Evolutionary conservation across 2,888 invertebrate genomes (phyloP), one percentile per base, ranked within the genome.

Genomic region (Timema cristinae): DNA sequence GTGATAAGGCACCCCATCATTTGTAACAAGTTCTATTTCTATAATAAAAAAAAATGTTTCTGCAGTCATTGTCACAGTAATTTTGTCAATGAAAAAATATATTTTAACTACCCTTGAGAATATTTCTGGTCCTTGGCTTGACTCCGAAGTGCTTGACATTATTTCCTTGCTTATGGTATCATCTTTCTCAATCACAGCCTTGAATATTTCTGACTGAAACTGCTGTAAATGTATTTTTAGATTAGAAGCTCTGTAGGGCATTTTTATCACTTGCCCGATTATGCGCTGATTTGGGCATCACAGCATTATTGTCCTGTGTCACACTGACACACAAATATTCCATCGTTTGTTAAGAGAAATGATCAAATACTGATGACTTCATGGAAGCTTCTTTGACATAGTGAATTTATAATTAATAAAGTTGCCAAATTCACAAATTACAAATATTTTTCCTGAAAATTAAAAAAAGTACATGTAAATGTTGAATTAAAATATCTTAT

Each of bases 11-110:
- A 13, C 59, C 4, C n/a, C 15, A 9, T 59, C 59, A 2, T 59
- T n/a, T 59, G n/a, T 9, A 59, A n/a, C 15, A 11, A 59, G 59
- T 59, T n/a, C 59, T 13, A n/a, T 13, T 5, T n/a, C n/a, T n/a
- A n/a, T n/a, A n/a, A n/a, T n/a, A n/a, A n/a, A n/a, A n/a, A n/a
- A n/a, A 59, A 13, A 59, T 13, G 32, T 11, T 59, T 59, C n/a
- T 59, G 15, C 10, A n/a, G 59, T n/a, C 59, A 59, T 59, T 59
- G 59, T 59, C n/a, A 59, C 59, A 59, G 59, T 59, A 16, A 59
- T 13, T 59, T 59, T 59, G 32, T 59, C 15, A 59, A 5, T 59
- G 13, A 59, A 13, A n/a, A 59, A 59, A n/a, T n/a, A 59, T n/a
- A 13, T 13, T 13, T 0, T 32, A 59, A n/a, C 59, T 59, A 59